phyloP scores from a whole-genome alignment of 2,113 vertebrate species.

The Zeus faber region DNA sequence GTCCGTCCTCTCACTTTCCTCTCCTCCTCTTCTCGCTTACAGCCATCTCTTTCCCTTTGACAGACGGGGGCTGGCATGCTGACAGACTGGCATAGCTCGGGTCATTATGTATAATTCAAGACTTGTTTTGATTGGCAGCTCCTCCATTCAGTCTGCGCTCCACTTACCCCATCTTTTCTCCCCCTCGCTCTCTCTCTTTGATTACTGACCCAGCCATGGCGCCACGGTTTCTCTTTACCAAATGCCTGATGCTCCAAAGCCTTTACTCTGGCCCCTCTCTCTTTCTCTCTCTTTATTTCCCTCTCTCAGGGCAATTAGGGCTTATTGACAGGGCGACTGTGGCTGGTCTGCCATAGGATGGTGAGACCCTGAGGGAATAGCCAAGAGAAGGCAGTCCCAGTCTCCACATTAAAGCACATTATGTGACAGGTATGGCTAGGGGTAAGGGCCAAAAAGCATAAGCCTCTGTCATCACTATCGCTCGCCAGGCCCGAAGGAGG shows the following conservation, averaged over 20 bases:
- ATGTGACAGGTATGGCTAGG: slow-evolving; percentile 52
- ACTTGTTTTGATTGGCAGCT: slow-evolving; percentile 57
- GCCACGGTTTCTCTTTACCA: slow-evolving; percentile 65
- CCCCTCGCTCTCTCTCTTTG: slow-evolving; percentile 44
- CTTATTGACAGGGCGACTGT: slow-evolving; percentile 67
- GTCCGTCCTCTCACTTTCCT: slow-evolving; percentile 23
- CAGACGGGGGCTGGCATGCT: slow-evolving; percentile 49
- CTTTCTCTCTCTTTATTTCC: slow-evolving; percentile 2
- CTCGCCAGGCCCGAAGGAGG: slow-evolving; percentile 35
- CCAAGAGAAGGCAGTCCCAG: slow-evolving; percentile 49
- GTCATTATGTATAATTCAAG: slow-evolving; percentile 61
- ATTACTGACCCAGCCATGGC: slow-evolving; percentile 69
- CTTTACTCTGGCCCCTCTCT: slow-evolving; percentile 32
- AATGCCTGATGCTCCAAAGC: slow-evolving; percentile 55
- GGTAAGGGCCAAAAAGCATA: slow-evolving; percentile 17
- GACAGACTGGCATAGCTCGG: slow-evolving; percentile 53
- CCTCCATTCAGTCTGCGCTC: slow-evolving; percentile 49
- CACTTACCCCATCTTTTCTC: slow-evolving; percentile 46
- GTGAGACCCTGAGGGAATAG: slow-evolving; percentile 31
- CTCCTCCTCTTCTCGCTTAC: slow-evolving; percentile 24
- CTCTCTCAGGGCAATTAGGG: slow-evolving; percentile 67
- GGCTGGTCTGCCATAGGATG: slow-evolving; percentile 46
- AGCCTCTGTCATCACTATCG: slow-evolving; percentile 27
- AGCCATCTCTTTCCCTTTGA: slow-evolving; percentile 35
- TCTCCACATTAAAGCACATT: slow-evolving; percentile 68